Evolutionary conservation across 2,888 invertebrate genomes (phyloP).

Genomic region (Abrostola tripartita): DNA sequence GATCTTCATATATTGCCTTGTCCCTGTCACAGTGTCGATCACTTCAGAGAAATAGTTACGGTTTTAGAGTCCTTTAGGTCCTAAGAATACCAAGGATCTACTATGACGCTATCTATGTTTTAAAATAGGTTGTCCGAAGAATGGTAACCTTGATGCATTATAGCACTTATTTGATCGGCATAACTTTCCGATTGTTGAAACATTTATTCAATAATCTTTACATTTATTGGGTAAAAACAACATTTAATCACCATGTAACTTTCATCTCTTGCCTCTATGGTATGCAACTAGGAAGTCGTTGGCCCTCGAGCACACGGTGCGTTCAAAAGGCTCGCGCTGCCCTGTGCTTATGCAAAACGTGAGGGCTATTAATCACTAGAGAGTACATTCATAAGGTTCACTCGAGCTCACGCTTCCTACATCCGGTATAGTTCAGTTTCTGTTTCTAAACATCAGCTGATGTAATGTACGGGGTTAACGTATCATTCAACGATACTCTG

Average conservation of each 20-base stretch:
- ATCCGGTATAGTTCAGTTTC: conserved; percentile 28
- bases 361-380: conserved; percentile 35
- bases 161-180: no score
- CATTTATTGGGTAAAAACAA: no score
- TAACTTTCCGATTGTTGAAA: no score
- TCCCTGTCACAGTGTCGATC: not conserved
- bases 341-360: conserved; percentile 1
- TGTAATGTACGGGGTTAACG: conserved; percentile 34
- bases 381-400: conserved; percentile 30
- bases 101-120: no score
- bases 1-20: conserved; percentile 39
- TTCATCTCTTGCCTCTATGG: conserved; percentile 6
- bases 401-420: conserved; percentile 10
- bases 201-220: no score
- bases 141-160: no score
- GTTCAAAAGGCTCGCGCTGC: not conserved
- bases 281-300: conserved; percentile 39
- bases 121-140: no score
- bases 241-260: conserved; percentile 3
- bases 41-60: not conserved
- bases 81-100: no score
- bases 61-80: no score
- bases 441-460: conserved; percentile 32
- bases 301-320: conserved; percentile 19
- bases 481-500: conserved; percentile 12